phyloP scores from a whole-genome alignment of 2,113 vertebrate species.

The Maccullochella peelii region DNA sequence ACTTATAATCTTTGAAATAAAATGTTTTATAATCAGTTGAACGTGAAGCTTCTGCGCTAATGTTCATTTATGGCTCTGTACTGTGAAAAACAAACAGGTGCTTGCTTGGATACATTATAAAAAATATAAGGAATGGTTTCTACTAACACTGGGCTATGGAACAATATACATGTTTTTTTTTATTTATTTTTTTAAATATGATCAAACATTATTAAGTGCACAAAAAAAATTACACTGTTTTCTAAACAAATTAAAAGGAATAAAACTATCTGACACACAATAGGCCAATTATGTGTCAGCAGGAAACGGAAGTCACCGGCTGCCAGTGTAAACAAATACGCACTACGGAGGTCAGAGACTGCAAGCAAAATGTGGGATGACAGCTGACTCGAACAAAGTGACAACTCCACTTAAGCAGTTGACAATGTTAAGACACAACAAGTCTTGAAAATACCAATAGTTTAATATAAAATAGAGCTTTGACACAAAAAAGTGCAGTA shows the following conservation, averaged over 20 bases:
- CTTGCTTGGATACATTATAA: not conserved
- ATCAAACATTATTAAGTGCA: not conserved
- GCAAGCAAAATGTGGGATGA: not conserved
- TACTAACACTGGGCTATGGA: not conserved
- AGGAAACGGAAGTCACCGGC: not conserved
- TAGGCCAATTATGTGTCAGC: slow-evolving; percentile 1
- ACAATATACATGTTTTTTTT: not conserved
- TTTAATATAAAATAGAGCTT: not conserved
- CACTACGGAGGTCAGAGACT: not conserved
- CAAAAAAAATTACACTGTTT: not conserved
- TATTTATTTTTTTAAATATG: not conserved
- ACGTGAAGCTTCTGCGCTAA: too few relatives aligned
- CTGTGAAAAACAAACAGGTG: not conserved
- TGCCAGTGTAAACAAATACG: not conserved
- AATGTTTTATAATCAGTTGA: too few relatives aligned
- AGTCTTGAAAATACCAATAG: not conserved
- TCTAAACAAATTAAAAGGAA: not conserved
- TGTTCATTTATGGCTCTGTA: not conserved
- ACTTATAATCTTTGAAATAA: too few relatives aligned
- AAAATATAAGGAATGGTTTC: not conserved
- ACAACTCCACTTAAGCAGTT: not conserved
- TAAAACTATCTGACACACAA: not conserved
- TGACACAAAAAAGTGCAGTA: not conserved
- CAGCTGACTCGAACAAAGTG: not conserved
- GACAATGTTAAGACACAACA: not conserved